Evolutionary conservation across 64 coral and sea anemone genomes (phyloP).

Genomic region (Acropora yongei): DNA sequence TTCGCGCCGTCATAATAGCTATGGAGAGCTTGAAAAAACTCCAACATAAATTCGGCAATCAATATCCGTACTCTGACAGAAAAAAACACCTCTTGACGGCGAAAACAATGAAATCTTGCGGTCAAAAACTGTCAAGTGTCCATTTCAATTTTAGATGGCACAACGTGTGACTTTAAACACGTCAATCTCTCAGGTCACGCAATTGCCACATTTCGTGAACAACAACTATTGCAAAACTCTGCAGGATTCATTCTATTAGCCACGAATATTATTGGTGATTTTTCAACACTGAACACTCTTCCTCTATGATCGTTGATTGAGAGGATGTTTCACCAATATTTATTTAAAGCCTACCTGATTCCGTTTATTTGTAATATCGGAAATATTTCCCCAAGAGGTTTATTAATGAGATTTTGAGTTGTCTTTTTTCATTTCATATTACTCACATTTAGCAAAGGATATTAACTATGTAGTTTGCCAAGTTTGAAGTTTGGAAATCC

Average conservation of each 20-base stretch:
- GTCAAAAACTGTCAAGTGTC: neutral
- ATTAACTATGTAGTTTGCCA: no score
- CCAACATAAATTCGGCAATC: neutral
- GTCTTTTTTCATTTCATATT: neutral
- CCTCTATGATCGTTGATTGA: neutral
- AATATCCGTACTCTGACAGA: no score
- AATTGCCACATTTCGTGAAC: neutral
- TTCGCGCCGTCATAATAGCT: neutral
- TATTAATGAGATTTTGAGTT: neutral
- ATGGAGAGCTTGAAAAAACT: neutral
- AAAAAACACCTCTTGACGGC: neutral
- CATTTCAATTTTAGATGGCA: neutral
- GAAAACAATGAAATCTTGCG: neutral
- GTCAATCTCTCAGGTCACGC: neutral
- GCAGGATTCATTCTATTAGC: neutral
- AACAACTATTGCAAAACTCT: neutral
- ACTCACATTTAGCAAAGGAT: no score
- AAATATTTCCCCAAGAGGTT: no score
- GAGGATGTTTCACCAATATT: neutral
- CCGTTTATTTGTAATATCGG: neutral
- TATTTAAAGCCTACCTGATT: neutral
- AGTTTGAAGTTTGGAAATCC: no score
- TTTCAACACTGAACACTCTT: neutral
- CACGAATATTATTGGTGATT: neutral
- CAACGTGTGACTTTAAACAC: neutral